Evolutionary conservation across 2,888 invertebrate genomes (phyloP).

Genomic region (Acanthosepion esculentum): DNA sequence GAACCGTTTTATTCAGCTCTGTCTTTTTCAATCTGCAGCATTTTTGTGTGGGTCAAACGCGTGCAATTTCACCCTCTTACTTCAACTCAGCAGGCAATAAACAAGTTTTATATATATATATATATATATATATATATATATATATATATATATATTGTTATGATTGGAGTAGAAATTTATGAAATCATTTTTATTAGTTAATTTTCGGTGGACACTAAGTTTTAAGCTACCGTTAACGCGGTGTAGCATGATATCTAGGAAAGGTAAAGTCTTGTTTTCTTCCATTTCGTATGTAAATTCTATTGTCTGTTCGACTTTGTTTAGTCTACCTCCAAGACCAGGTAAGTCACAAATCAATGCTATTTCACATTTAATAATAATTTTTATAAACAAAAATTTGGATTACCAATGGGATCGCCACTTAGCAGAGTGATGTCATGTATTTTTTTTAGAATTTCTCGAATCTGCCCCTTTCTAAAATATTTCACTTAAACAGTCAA

Average conservation of each 20-base stretch:
- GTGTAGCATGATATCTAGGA: not conserved
- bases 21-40: not conserved
- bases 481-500: too few species aligned
- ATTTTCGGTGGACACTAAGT: too few species aligned
- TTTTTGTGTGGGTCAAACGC: not conserved
- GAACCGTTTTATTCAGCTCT: not conserved
- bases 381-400: too few species aligned
- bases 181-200: too few species aligned
- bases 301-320: not conserved
- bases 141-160: constrained; percentile 47
- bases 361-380: too few species aligned
- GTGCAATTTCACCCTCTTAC: not conserved
- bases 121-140: constrained; percentile 50
- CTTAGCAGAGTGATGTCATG: too few species aligned
- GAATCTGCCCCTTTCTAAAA: too few species aligned
- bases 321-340: too few species aligned
- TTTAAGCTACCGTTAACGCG: not conserved
- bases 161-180: too few species aligned
- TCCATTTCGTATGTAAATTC: not conserved
- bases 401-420: too few species aligned
- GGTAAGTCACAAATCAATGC: too few species aligned
- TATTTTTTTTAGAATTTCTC: too few species aligned
- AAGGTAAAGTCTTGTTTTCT: not conserved
- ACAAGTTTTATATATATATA: constrained; percentile 48
- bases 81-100: not conserved